Evolutionary conservation across 2,797 vertebrate genomes (phyloP).

Genomic region (Glossophaga mutica): DNA sequence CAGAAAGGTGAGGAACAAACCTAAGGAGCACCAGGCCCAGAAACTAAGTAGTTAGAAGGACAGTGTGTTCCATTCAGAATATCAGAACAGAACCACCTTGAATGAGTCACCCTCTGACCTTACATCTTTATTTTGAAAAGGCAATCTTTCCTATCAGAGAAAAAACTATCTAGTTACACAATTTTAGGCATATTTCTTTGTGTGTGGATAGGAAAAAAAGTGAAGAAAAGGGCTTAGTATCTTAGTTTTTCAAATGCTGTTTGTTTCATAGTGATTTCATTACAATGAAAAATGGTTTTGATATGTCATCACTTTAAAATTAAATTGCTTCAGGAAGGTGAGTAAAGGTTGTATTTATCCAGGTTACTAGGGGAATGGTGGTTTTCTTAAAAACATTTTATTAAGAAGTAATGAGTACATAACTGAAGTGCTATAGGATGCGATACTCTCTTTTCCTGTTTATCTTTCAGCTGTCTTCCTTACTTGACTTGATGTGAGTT

Average conservation of each 20-base stretch:
- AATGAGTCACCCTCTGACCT: not conserved
- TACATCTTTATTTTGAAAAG: not conserved
- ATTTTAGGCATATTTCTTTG: not conserved
- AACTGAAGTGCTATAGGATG: not conserved
- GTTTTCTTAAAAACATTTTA: constrained; percentile 48
- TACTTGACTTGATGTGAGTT: not conserved
- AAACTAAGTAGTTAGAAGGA: not conserved
- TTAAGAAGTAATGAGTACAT: not conserved
- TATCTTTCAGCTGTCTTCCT: not conserved
- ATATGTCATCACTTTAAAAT: constrained; percentile 43
- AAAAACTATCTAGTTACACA: not conserved
- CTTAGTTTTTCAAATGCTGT: constrained; percentile 21
- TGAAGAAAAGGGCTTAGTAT: not conserved
- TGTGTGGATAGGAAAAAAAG: not conserved
- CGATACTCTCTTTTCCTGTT: not conserved
- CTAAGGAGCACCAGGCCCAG: not conserved
- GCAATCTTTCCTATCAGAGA: not conserved
- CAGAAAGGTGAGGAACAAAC: not conserved
- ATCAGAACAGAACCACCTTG: not conserved
- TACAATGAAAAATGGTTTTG: constrained; percentile 45
- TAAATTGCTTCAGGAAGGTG: not conserved
- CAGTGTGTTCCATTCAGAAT: not conserved
- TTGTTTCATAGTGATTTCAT: constrained; percentile 32
- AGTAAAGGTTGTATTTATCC: constrained; percentile 29
- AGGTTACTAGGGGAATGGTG: not conserved